Evolutionary conservation across 2,888 invertebrate species (phyloP), one percentile per base, ranked within the genome.

Genomic region (Cheilosia pagana): DNA sequence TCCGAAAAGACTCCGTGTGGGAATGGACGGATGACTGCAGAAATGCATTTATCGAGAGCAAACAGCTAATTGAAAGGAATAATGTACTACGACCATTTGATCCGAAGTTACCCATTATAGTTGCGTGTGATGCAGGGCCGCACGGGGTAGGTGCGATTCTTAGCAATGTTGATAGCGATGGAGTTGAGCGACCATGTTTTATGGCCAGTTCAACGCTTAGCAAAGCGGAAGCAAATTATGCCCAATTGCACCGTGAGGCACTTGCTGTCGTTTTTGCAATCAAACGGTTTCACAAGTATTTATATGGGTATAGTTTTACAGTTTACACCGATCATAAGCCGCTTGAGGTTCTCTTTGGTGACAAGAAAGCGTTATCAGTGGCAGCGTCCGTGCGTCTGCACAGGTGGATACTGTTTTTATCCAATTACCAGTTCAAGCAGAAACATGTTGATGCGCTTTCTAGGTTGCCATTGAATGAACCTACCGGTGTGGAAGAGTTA

Each of bases 241-340:
- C 35, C 10, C 35, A 35, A 12, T 35, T 35, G 35, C 3, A 35
- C 35, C 10, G 35, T 12, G 35, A 35, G 19, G 45, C 43, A 6
- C 21, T 45, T 1, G 48, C 57, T 3, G 57, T 50, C 8, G 50
- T 59, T 23, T 59, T 70, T 14, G 60, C 50, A 16, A 41, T 41
- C 5, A 50, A 59, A 16, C 48, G 39, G 2, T 70, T 60, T 8
- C 60, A 60, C 12, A 59, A 50, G 16, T 39, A 16, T 52, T 3
- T 60, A 10, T 71, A 60, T 52, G 48, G 59, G 3, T 48, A 48
- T 35, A 55, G 43, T 57, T 70, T 59, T 75, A 63, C 57, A 4
- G 41, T 81, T 10, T 76, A 86, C 21, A 86, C 81, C 3, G 86
- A 81, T 31, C 70, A 86, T 31, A 68, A 86, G 59, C 86, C 81